phyloP scores from a whole-genome alignment of 2,797 vertebrate species.

The Lemur catta region DNA sequence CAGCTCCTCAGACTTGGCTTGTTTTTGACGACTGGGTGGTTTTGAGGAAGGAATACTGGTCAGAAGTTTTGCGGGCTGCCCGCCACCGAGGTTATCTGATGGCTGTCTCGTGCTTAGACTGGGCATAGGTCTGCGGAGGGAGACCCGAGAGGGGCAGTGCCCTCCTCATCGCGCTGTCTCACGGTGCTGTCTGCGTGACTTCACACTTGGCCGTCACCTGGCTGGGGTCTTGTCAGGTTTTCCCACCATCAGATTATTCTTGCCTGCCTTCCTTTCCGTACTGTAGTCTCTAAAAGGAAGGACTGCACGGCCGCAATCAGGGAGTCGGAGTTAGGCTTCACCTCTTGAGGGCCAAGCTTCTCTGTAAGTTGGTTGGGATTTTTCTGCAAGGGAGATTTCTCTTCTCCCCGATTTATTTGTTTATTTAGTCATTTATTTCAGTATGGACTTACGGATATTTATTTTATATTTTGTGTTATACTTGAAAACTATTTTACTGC shows the following conservation, averaged over 20 bases:
- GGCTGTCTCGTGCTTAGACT: not conserved
- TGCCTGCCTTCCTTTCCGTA: not conserved
- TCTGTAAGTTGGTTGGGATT: accelerated
- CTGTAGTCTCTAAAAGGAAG: not conserved
- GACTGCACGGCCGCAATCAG: not conserved
- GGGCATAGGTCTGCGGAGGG: not conserved
- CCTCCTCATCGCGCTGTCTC: accelerated
- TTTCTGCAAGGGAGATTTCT: not conserved
- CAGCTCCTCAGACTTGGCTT: not conserved
- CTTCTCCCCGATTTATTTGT: not conserved
- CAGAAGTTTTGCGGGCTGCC: too few species aligned
- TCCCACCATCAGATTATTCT: accelerated
- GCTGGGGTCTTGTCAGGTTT: not conserved
- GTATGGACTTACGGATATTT: not conserved
- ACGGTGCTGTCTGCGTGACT: accelerated
- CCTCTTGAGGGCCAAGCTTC: not conserved
- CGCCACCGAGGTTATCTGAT: too few species aligned
- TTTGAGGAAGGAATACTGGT: not conserved
- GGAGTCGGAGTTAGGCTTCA: accelerated
- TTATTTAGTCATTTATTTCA: not conserved
- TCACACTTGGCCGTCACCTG: accelerated
- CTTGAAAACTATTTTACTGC: not conserved
- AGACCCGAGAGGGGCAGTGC: not conserved
- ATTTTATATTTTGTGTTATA: not conserved
- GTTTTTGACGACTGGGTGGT: not conserved